Percentiles rank a stretch among this genome's conserved stretches.
phyloP scores from a whole-genome alignment of 2,888 invertebrate species.

The Cantharis flavilabris region DNA sequence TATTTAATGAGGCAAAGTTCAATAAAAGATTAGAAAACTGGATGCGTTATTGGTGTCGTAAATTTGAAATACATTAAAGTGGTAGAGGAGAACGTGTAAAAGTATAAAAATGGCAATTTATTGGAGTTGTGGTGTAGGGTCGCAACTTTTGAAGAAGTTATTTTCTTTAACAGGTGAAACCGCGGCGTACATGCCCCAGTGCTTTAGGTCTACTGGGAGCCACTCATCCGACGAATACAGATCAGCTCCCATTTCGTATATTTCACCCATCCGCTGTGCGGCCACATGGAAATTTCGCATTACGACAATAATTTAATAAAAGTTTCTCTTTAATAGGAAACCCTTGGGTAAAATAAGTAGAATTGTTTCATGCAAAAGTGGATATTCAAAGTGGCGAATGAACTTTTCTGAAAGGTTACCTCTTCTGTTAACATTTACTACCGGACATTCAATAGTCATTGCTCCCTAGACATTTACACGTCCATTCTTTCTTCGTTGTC shows the following conservation, averaged over 20 bases:
- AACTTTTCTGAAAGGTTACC: constrained; percentile 37
- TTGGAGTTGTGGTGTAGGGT: constrained; percentile 14
- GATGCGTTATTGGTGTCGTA: neutral
- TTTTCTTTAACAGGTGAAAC: constrained; percentile 30
- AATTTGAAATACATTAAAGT: neutral
- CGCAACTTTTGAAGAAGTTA: constrained; percentile 27
- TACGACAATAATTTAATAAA: constrained; percentile 37
- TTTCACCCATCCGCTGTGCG: constrained; percentile 25
- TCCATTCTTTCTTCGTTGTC: constrained; percentile 22
- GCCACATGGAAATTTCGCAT: constrained; percentile 28
- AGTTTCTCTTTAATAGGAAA: constrained; percentile 32
- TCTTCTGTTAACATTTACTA: constrained; percentile 35
- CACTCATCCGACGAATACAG: constrained; percentile 30
- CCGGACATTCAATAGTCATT: constrained; percentile 35
- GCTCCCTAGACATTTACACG: constrained; percentile 34
- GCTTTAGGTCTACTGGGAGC: constrained; percentile 25
- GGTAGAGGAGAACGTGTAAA: constrained; percentile 7
- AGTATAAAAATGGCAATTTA: constrained; percentile 25
- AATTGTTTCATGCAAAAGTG: constrained; percentile 31
- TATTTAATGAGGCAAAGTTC: neutral
- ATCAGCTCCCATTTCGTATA: constrained; percentile 28
- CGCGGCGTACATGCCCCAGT: constrained; percentile 27
- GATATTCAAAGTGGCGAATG: constrained; percentile 33
- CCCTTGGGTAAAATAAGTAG: constrained; percentile 33
- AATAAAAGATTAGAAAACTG: neutral